Evolutionary conservation across 92 coral and sea anemone genomes (phyloP).

Genomic region (Porites evermanni): DNA sequence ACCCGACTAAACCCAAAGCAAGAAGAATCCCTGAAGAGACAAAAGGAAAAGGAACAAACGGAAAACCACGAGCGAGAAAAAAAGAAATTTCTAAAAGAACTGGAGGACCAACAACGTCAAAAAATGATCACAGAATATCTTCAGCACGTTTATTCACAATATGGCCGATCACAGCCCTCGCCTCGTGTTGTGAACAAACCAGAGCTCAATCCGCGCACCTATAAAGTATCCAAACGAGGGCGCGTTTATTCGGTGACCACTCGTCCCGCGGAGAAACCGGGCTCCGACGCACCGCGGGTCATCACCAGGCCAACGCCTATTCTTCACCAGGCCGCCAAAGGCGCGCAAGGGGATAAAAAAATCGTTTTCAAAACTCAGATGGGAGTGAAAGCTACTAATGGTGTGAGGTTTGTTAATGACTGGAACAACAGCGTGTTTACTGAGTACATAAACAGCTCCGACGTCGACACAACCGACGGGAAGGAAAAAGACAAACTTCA

Average conservation of each 20-base stretch:
- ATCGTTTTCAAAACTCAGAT: conserved; percentile 55
- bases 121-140: conserved; percentile 79
- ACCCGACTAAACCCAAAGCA: conserved; percentile 45
- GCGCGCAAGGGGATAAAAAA: conserved; percentile 50
- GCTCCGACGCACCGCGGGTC: conserved; percentile 43
- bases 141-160: conserved; percentile 66
- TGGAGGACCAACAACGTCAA: conserved; percentile 78
- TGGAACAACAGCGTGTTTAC: conserved; percentile 81
- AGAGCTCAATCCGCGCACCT: conserved; percentile 29
- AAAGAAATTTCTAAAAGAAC: conserved; percentile 65
- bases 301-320: conserved; percentile 73
- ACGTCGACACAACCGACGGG: conserved; percentile 44
- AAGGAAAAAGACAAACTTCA: conserved; percentile 66
- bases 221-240: conserved; percentile 65
- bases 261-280: conserved; percentile 34
- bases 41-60: conserved; percentile 65
- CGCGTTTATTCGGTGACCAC: conserved; percentile 66
- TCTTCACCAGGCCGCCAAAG: conserved; percentile 50
- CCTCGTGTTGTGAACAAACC: conserved; percentile 14
- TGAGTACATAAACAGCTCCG: conserved; percentile 82
- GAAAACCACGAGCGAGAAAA: conserved; percentile 70
- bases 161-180: conserved; percentile 5
- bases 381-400: conserved; percentile 28
- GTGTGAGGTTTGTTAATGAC: conserved; percentile 77
- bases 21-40: conserved; percentile 74